Percentiles rank a stretch among this genome's conserved stretches.
Evolutionary conservation across 2,113 vertebrate species (phyloP).

Genomic region (Ochotona curzoniae): DNA sequence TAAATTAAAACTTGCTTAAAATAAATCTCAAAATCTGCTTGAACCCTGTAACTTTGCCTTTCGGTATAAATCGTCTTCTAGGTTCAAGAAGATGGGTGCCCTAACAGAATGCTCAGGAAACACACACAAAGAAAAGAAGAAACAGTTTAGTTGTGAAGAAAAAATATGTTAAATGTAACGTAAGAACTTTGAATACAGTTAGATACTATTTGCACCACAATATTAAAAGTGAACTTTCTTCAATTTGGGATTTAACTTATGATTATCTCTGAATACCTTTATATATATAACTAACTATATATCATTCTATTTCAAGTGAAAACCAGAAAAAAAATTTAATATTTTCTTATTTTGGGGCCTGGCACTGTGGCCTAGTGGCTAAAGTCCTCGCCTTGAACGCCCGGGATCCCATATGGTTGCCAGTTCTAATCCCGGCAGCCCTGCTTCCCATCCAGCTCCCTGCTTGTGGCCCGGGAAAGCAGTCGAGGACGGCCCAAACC

Average conservation of each 20-base stretch:
- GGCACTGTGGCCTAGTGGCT: too few relatives aligned
- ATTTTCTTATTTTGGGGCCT: too few relatives aligned
- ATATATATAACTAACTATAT: not conserved
- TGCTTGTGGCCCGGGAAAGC: too few relatives aligned
- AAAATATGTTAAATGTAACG: constrained; percentile 29
- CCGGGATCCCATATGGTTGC: too few relatives aligned
- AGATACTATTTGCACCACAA: not conserved
- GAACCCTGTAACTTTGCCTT: constrained; percentile 13
- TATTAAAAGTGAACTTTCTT: constrained; percentile 52
- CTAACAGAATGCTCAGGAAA: not conserved
- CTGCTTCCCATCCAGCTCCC: too few relatives aligned
- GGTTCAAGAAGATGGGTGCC: not conserved
- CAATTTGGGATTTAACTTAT: constrained; percentile 16
- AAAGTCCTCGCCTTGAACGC: too few relatives aligned
- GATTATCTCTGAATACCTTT: not conserved
- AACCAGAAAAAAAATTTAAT: not conserved
- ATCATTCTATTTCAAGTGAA: constrained; percentile 36
- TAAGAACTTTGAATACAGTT: not conserved
- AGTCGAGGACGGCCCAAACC: too few relatives aligned
- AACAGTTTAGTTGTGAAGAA: constrained; percentile 17
- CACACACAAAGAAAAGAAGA: not conserved
- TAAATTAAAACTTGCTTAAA: too few relatives aligned
- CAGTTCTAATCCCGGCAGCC: too few relatives aligned
- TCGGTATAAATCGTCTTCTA: constrained; percentile 34
- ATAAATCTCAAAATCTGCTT: not conserved